These are phyloP conservation scores for Aleiodes testaceus DNA, from an alignment of 2,888 invertebrate species.

Conservation along the genomic window DNA sequence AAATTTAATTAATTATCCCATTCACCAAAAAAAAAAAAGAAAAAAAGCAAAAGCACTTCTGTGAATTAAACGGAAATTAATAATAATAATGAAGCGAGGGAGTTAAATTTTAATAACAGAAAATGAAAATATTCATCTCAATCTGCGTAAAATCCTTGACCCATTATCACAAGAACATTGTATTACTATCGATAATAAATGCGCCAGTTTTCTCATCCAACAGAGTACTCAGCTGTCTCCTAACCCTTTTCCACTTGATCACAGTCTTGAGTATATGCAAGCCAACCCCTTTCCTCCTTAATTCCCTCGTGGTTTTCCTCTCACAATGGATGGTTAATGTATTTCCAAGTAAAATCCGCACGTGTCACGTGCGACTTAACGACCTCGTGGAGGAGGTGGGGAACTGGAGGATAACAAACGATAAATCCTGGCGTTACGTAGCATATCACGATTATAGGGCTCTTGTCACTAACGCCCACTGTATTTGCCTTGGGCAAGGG, in stretches of 20 bases:
- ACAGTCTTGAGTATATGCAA: conserved; percentile 15
- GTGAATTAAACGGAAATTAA: conserved; percentile 25
- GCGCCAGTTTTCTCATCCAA: conserved; percentile 24
- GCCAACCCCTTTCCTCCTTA: conserved; percentile 10
- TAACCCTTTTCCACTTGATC: conserved; percentile 6
- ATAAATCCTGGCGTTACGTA: conserved; percentile 17
- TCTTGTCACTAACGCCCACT: conserved; percentile 19
- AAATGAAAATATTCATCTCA: conserved; percentile 9
- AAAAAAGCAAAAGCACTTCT: neutral
- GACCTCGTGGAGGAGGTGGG: conserved; percentile 3
- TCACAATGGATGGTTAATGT: conserved; percentile 33
- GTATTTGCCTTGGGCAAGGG: conserved; percentile 20
- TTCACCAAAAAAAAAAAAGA: neutral
- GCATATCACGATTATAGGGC: conserved; percentile 28
- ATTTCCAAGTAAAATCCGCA: conserved; percentile 42
- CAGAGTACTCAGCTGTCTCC: conserved; percentile 4
- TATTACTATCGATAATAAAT: conserved; percentile 41
- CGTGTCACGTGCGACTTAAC: conserved; percentile 42
- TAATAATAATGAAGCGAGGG: no score
- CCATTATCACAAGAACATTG: conserved; percentile 42
- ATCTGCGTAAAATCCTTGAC: conserved; percentile 45
- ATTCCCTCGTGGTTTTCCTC: conserved; percentile 23
- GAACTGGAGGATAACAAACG: conserved; percentile 4
- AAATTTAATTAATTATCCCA: conserved; percentile 35
- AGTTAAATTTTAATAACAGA: conserved; percentile 18